Conservation (phyloP, 2,888 invertebrate species). For the Cryptocheilus praepositus region DNA sequence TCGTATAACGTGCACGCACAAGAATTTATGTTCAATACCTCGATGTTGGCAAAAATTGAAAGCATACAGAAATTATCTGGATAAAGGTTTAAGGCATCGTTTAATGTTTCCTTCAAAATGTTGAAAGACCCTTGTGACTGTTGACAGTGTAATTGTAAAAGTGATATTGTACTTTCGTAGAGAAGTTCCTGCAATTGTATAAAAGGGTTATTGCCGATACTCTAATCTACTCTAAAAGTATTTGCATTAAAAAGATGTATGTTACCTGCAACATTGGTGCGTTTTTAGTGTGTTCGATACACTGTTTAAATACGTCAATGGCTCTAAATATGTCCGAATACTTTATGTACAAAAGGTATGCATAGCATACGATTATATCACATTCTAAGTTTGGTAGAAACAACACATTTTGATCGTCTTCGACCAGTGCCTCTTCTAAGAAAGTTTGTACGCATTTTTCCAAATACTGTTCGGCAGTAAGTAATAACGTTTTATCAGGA, state of each 20-base stretch:
- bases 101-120: conserved; percentile 49
- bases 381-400: conserved; percentile 76
- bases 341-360: conserved; percentile 76
- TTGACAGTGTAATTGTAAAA: conserved; percentile 61
- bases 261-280: conserved; percentile 57
- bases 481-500: conserved; percentile 45
- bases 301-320: conserved; percentile 54
- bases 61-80: conserved; percentile 80
- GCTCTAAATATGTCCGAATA: conserved; percentile 49
- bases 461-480: conserved; percentile 56
- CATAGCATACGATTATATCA: conserved; percentile 77
- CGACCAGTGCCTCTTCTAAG: conserved; percentile 35
- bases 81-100: conserved; percentile 69
- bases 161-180: conserved; percentile 72
- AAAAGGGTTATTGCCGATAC: conserved; percentile 3
- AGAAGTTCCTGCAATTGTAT: conserved; percentile 72
- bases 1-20: conserved; percentile 10
- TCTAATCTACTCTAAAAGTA: no score
- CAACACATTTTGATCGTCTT: conserved; percentile 59
- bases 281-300: conserved; percentile 58
- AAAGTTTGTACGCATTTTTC: conserved; percentile 54
- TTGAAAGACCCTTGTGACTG: conserved; percentile 31
- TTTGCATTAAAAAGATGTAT: no score
- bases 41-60: conserved; percentile 75
- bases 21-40: conserved; percentile 62